These are phyloP conservation scores for Teleogryllus oceanicus DNA, from an alignment of 2,888 invertebrate species.

Conservation along the genomic window DNA sequence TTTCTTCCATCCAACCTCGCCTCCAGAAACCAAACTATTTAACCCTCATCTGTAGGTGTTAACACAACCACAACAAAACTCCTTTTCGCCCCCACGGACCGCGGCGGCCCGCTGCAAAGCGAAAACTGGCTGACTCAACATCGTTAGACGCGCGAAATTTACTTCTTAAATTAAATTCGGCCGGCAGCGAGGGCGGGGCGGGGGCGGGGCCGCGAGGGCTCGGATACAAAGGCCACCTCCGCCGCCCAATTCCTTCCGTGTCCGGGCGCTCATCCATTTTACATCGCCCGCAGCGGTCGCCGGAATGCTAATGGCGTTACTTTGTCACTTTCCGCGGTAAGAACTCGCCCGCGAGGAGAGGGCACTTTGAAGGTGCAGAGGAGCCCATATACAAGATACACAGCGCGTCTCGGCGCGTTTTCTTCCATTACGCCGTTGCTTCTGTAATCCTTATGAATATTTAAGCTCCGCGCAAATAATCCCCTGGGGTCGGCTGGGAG, in stretches of 20 bases:
- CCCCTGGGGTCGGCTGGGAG: neutral
- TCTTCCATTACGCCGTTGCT: neutral
- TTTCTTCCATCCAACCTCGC: too few species aligned
- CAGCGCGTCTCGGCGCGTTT: neutral
- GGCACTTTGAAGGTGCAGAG: neutral
- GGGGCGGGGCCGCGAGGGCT: neutral
- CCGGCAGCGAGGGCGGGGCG: neutral
- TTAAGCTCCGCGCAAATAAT: neutral
- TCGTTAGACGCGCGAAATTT: slow-evolving; percentile 18
- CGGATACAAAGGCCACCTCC: neutral
- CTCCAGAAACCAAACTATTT: too few species aligned
- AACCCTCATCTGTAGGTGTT: too few species aligned
- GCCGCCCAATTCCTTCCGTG: neutral
- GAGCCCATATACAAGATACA: slow-evolving; percentile 18
- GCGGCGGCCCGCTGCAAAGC: neutral
- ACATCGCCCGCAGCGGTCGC: neutral
- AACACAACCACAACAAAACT: too few species aligned
- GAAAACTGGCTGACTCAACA: slow-evolving; percentile 18
- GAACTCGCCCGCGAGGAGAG: neutral
- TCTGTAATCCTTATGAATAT: slow-evolving; percentile 18
- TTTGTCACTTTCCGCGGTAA: neutral
- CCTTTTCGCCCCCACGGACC: too few species aligned
- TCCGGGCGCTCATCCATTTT: neutral
- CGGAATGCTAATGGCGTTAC: neutral
- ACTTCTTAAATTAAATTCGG: slow-evolving; percentile 9